Conservation (phyloP, 1,140 invertebrate species). For the Drosophila auraria region DNA sequence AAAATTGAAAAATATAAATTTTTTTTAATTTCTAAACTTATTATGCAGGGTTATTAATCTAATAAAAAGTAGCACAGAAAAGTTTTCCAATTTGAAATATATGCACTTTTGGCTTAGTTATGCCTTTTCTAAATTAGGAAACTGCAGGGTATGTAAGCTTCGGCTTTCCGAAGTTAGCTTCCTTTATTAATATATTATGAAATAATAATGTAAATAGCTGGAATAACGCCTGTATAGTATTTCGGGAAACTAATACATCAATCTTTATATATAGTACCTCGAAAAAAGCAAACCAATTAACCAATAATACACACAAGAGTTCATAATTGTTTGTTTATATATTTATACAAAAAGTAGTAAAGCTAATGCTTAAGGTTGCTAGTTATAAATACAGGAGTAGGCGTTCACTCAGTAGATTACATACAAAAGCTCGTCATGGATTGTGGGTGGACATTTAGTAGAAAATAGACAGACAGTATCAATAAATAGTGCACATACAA, state of each 20-base stretch:
- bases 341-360: slow-evolving; percentile 55
- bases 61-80: too few species aligned
- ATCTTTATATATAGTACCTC: slow-evolving; percentile 1
- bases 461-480: slow-evolving; percentile 28
- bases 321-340: slow-evolving; percentile 31
- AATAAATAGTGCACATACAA: slow-evolving; percentile 65
- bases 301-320: not conserved
- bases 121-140: too few species aligned
- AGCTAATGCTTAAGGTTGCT: slow-evolving; percentile 43
- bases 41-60: too few species aligned
- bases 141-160: too few species aligned
- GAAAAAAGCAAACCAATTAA: not conserved
- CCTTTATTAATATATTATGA: not conserved
- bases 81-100: too few species aligned
- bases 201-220: not conserved
- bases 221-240: not conserved
- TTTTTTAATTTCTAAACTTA: too few species aligned
- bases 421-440: slow-evolving; percentile 58
- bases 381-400: slow-evolving; percentile 61
- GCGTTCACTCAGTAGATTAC: slow-evolving; percentile 36
- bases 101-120: too few species aligned
- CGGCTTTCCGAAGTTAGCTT: too few species aligned
- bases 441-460: slow-evolving; percentile 26
- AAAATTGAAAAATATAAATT: too few species aligned
- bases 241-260: not conserved